Evolutionary conservation across 2,888 invertebrate genomes (phyloP), one percentile per base, ranked within the genome.

Genomic region (Drosophila kambysellisi): DNA sequence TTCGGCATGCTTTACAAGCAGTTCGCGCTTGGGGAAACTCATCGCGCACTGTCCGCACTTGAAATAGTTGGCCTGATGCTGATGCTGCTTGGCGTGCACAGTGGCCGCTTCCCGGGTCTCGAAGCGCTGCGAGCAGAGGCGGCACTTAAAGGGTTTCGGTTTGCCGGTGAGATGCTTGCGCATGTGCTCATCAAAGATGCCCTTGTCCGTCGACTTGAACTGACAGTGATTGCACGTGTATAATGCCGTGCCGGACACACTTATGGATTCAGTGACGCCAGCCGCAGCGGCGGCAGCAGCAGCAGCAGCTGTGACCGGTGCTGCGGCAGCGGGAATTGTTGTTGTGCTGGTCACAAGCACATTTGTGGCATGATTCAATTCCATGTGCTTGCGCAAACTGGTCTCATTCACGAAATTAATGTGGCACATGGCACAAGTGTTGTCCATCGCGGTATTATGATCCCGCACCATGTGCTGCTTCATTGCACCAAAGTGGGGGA

Each of bases 91-190:
- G 69, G 94, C 93, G 63, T 93, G 93, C 63, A 92, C 89, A 29
- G 92, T 92, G 48, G 94, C 93, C 33, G 92, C 92, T 63, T 93
- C 93, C 32, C 93, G 91, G 0, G 93, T 93, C 79, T 93, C 93
- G 69, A 93, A 93, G 8, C 93, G 91, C 48, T 92, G 91, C 41
- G 93, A 92, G 71, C 93, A 93, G n/a, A 93, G 83, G 1, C 93
- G 92, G 81, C 93, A 93, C 82, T 93, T 93, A 68, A 93, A 93
- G n/a, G 93, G 93, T 72, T 93, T 93, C n/a, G 93, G 91, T 69
- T 93, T 93, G 32, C 79, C 86, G 50, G 83, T 81, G 25, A 91
- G 79, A 76, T 93, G 93, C 61, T 93, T 93, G 41, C 92, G 91
- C 88, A 92, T 88, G 67, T 93, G 93, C 25, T 93, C 93, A 61